These are phyloP conservation scores for Pemphigus obesinymphae DNA, from an alignment of 1,140 invertebrate genomes.

Conservation along the genomic window DNA sequence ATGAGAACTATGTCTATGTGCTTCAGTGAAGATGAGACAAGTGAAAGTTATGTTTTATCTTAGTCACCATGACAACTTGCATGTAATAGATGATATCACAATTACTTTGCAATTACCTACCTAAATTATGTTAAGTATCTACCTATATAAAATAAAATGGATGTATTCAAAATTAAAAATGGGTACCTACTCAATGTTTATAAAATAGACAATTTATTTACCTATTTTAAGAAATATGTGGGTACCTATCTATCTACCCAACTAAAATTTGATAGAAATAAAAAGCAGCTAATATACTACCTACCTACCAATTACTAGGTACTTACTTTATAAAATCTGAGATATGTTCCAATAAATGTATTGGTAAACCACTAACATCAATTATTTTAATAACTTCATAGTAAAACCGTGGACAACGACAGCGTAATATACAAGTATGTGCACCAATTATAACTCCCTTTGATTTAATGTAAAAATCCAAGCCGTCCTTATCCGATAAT, in stretches of 20 bases:
- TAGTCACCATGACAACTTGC: slow-evolving; percentile 18
- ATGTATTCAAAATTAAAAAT: neutral
- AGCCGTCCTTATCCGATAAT: neutral
- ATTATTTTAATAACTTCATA: slow-evolving; percentile 19
- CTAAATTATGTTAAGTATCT: neutral
- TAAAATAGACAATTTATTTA: too few species aligned
- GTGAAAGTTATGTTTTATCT: slow-evolving; percentile 19
- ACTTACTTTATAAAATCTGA: slow-evolving; percentile 36
- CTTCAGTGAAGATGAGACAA: slow-evolving; percentile 16
- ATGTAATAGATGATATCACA: neutral
- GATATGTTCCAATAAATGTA: slow-evolving; percentile 8
- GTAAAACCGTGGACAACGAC: slow-evolving; percentile 26
- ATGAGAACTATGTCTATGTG: neutral
- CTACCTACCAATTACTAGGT: neutral
- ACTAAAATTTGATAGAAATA: neutral
- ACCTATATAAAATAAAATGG: neutral
- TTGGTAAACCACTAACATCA: slow-evolving; percentile 7
- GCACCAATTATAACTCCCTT: slow-evolving; percentile 17
- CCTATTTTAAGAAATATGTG: too few species aligned
- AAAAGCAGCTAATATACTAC: neutral
- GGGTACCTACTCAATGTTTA: neutral
- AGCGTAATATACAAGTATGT: slow-evolving; percentile 22
- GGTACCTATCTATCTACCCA: too few species aligned
- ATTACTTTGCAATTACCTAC: neutral
- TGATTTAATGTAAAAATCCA: slow-evolving; percentile 23